A percentile compares a stretch with the other conserved stretches of the same genome.
Evolutionary conservation across 2,113 vertebrate genomes (phyloP).

Genomic region (Dasypus novemcinctus): DNA sequence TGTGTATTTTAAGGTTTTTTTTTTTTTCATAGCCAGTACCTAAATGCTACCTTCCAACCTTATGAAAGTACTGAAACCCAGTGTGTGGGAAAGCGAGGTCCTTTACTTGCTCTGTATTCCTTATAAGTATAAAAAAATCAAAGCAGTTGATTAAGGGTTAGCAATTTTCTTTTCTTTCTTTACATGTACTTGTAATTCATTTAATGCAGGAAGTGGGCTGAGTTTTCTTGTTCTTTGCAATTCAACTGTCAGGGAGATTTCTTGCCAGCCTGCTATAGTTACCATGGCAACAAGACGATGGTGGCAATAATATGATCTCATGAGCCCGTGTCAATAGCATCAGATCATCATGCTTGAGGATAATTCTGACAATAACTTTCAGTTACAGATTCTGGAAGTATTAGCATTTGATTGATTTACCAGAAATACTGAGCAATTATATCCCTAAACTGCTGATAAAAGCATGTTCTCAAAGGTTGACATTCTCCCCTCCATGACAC

Average conservation of each 20-base stretch:
- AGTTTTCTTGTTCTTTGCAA: conserved; percentile 85
- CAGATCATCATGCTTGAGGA: conserved; percentile 47
- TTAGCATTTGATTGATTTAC: background rate
- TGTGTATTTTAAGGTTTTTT: conserved; percentile 74
- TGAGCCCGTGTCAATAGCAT: conserved; percentile 77
- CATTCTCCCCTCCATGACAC: background rate
- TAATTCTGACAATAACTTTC: conserved; percentile 54
- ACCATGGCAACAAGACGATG: conserved; percentile 81
- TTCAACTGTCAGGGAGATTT: conserved; percentile 83
- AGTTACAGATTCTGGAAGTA: conserved; percentile 35
- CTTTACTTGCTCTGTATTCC: conserved; percentile 69
- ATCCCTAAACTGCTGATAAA: background rate
- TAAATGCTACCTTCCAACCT: conserved; percentile 67
- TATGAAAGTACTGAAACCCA: conserved; percentile 56
- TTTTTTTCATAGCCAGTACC: conserved; percentile 30
- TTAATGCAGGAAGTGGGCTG: conserved; percentile 84
- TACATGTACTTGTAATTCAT: conserved; percentile 82
- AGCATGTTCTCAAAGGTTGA: background rate
- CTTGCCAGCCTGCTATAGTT: conserved; percentile 82
- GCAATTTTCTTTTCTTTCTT: conserved; percentile 83
- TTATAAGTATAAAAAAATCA: conserved; percentile 81
- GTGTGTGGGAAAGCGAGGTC: conserved; percentile 61
- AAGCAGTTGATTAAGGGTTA: conserved; percentile 84
- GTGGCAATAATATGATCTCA: conserved; percentile 76
- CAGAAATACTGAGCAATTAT: background rate